Conservation (phyloP, 2,113 vertebrate genomes). For the Charadrius vociferus region DNA sequence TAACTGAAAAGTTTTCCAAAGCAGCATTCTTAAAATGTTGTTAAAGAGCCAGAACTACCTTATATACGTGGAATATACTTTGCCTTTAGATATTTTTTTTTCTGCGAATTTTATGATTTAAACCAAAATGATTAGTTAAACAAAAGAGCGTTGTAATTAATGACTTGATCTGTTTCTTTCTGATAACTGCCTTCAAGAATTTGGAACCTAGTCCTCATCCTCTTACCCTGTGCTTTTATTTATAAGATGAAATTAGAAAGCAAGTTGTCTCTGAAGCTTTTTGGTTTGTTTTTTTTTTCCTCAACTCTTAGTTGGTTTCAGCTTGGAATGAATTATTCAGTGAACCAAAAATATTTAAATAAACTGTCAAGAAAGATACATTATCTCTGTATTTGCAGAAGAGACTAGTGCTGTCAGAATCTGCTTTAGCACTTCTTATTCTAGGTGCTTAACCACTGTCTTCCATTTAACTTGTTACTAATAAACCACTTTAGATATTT, state of each 20-base stretch:
- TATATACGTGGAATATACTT: background rate
- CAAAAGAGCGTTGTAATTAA: background rate
- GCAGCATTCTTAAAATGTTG: background rate
- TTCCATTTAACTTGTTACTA: constrained; percentile 10
- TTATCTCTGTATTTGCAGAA: constrained; percentile 49
- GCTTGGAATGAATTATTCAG: constrained; percentile 46
- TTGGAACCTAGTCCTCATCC: background rate
- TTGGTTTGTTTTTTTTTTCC: background rate
- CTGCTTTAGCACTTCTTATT: background rate
- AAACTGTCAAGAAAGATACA: constrained; percentile 47
- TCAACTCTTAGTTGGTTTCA: constrained; percentile 7
- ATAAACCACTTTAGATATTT: background rate
- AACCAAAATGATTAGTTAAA: background rate
- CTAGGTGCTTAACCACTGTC: background rate
- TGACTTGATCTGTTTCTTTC: background rate
- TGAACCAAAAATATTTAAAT: constrained; percentile 48
- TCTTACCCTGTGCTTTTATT: background rate
- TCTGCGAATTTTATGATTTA: background rate
- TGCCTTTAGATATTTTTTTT: background rate
- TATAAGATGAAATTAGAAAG: background rate
- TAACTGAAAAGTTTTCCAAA: background rate
- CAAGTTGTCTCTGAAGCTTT: background rate
- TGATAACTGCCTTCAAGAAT: background rate
- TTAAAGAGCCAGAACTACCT: background rate
- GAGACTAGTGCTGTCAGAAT: constrained; percentile 13